Conservation (phyloP, 2,113 vertebrate genomes). For the Eleginops maclovinus region DNA sequence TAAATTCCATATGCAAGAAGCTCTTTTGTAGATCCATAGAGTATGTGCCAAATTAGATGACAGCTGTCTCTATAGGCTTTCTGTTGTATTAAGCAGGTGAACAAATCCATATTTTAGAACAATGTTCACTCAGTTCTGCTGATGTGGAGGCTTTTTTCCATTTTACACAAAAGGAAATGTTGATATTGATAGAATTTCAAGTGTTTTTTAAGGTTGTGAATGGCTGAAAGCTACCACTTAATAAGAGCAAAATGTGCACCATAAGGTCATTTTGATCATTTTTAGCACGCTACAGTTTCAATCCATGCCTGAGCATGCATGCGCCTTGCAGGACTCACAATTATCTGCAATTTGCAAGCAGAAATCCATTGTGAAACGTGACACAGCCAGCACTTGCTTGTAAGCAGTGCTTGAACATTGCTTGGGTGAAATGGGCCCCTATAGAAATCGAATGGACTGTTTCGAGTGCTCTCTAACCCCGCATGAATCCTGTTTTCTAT, state of each 20-base stretch:
- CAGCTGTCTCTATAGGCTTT: neutral
- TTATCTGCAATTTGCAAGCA: neutral
- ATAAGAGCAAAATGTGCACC: neutral
- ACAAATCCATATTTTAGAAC: constrained; percentile 3
- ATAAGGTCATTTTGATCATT: neutral
- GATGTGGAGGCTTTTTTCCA: neutral
- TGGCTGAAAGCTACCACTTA: neutral
- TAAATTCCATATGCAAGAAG: constrained; percentile 25
- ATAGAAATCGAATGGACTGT: too few relatives aligned
- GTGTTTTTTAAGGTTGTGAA: too few relatives aligned
- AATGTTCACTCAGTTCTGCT: neutral
- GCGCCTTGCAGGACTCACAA: neutral
- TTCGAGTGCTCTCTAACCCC: too few relatives aligned
- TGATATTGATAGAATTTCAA: neutral
- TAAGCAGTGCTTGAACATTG: too few relatives aligned
- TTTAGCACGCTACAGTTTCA: too few relatives aligned
- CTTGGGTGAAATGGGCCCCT: too few relatives aligned
- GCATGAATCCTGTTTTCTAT: neutral
- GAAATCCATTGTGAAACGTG: neutral
- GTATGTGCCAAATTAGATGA: constrained; percentile 3
- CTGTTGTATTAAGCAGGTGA: neutral
- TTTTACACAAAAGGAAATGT: constrained; percentile 2
- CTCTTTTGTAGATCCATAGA: constrained; percentile 24
- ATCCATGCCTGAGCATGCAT: neutral
- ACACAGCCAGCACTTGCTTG: neutral